phyloP scores from a whole-genome alignment of 2,113 vertebrate genomes.

The Lepidothrix coronata region DNA sequence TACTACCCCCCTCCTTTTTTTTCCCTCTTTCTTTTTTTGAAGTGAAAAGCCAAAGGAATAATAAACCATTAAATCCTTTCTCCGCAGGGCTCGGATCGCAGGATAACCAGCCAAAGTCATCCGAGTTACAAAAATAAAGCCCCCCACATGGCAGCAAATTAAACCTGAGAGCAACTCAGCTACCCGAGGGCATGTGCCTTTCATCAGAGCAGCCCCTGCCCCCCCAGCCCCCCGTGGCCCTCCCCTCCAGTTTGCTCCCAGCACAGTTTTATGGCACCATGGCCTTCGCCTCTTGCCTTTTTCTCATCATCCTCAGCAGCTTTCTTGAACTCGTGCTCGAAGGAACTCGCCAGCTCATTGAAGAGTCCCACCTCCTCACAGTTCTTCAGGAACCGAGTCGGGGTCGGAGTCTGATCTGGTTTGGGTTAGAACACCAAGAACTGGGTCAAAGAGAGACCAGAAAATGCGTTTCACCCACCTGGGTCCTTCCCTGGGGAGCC shows the following conservation, averaged over 20 bases:
- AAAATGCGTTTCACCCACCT: background rate
- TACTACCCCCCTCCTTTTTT: background rate
- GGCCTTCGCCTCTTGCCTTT: constrained; percentile 73
- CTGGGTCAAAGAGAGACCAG: background rate
- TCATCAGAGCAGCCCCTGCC: background rate
- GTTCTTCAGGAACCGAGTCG: constrained; percentile 97
- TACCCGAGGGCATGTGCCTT: background rate
- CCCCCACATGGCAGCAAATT: rapidly evolving
- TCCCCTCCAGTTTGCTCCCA: background rate
- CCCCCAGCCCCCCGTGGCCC: background rate
- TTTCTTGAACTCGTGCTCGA: constrained; percentile 95
- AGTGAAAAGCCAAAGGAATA: background rate
- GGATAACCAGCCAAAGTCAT: background rate
- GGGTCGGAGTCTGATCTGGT: constrained; percentile 96
- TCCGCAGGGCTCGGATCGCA: rapidly evolving
- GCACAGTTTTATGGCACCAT: background rate
- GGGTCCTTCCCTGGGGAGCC: background rate
- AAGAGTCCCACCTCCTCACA: constrained; percentile 98
- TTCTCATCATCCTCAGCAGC: constrained; percentile 93
- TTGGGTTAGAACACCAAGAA: background rate
- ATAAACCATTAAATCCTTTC: background rate
- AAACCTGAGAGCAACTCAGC: background rate
- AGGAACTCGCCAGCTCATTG: constrained; percentile 93
- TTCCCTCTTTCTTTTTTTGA: rapidly evolving
- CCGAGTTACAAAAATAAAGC: background rate